phyloP scores from a whole-genome alignment of 2,888 invertebrate species.

The Gonocerus acuteangulatus region DNA sequence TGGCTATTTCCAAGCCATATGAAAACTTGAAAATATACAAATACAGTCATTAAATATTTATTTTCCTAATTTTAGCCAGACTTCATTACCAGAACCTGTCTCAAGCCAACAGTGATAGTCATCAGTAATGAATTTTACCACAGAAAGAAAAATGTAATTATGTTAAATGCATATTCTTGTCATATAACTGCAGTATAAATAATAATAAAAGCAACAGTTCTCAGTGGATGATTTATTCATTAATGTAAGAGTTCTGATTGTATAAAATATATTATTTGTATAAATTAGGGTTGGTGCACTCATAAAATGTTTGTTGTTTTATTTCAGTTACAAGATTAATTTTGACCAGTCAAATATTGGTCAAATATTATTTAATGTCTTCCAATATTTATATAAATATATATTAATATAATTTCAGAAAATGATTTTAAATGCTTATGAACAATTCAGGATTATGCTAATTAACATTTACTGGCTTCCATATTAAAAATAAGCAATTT shows the following conservation, averaged over 20 bases:
- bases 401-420: neutral
- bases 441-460: no score
- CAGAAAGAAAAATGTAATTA: no score
- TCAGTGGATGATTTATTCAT: neutral
- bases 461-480: no score
- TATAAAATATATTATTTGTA: neutral
- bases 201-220: no score
- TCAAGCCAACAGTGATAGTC: neutral
- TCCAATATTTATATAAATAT: slow-evolving; percentile 11
- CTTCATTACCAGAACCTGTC: neutral
- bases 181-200: neutral
- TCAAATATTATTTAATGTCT: slow-evolving; percentile 18
- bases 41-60: no score
- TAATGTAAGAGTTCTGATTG: neutral
- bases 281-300: slow-evolving; percentile 3
- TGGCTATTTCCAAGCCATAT: no score
- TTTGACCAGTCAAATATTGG: neutral
- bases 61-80: no score
- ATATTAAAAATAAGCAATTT: no score
- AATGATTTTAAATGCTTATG: neutral
- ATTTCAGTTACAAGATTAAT: neutral
- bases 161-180: no score
- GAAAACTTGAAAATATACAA: no score
- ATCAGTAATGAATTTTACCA: no score
- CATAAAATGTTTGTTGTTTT: neutral